Conservation (phyloP, 2,113 vertebrate genomes). For the Pyxicephalus adspersus region DNA sequence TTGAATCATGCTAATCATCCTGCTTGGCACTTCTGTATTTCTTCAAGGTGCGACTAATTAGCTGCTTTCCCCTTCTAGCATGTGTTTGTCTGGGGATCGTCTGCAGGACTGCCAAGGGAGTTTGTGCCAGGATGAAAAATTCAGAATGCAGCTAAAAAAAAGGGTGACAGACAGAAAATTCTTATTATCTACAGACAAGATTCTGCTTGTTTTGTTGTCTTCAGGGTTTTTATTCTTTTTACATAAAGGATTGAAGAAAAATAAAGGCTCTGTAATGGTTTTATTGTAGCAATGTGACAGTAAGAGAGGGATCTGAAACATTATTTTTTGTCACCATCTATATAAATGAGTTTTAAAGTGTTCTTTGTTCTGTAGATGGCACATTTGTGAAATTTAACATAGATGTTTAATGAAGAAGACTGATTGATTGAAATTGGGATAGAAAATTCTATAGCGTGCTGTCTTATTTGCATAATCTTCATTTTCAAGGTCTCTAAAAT, state of each 20-base stretch:
- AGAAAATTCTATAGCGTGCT: no score
- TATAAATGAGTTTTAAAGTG: not conserved
- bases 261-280: not conserved
- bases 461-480: no score
- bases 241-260: not conserved
- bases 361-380: no score
- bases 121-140: not conserved
- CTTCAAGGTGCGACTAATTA: not conserved
- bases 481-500: no score
- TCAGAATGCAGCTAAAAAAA: not conserved
- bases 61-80: not conserved
- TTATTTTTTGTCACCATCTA: not conserved
- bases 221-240: not conserved
- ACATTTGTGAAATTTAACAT: no score
- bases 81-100: no score
- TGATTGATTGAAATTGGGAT: no score
- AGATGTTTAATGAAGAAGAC: no score
- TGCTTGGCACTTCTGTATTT: not conserved
- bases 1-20: not conserved
- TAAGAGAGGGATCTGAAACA: not conserved
- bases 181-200: slow-evolving; percentile 10
- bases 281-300: not conserved
- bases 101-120: no score
- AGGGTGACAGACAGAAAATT: not conserved
- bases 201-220: not conserved